These are phyloP conservation scores for Platyscapa corneri DNA, from an alignment of 1,140 invertebrate genomes.

Conservation along the genomic window DNA sequence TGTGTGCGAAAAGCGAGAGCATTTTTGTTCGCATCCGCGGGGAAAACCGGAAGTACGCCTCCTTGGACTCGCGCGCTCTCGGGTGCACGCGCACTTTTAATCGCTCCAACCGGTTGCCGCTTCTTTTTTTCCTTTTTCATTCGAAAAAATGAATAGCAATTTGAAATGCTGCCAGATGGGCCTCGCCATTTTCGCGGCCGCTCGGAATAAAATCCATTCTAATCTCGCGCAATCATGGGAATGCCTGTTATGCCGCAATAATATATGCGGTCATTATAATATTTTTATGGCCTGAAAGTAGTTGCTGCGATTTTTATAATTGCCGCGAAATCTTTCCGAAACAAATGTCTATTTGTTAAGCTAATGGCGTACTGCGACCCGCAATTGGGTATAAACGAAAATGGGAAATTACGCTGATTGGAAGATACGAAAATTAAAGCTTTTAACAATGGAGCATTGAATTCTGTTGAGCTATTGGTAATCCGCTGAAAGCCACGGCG, in stretches of 20 bases:
- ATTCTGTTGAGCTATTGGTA: not conserved
- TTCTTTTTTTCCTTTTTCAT: not conserved
- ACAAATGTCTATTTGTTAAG: conserved; percentile 5
- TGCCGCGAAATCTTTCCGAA: not conserved
- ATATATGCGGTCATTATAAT: not conserved
- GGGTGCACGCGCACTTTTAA: too few species aligned
- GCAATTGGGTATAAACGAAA: conserved; percentile 1
- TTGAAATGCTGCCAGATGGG: not conserved
- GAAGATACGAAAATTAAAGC: not conserved
- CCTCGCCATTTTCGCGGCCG: not conserved
- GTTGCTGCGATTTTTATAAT: not conserved
- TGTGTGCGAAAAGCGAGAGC: not conserved
- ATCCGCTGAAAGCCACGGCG: not conserved
- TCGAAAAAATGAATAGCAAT: not conserved
- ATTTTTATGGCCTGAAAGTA: not conserved
- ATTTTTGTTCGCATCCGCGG: not conserved
- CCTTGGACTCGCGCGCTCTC: too few species aligned
- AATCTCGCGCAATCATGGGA: not conserved
- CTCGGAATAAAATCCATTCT: not conserved
- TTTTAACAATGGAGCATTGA: conserved; percentile 6
- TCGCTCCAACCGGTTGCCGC: too few species aligned
- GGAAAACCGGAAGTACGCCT: conserved; percentile 36
- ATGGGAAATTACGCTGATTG: not conserved
- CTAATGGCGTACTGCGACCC: not conserved
- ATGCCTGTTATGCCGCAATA: not conserved